Evolutionary conservation across 1,140 invertebrate species (phyloP), one percentile per base, ranked within the genome.

Genomic region (Aphidius gifuensis): DNA sequence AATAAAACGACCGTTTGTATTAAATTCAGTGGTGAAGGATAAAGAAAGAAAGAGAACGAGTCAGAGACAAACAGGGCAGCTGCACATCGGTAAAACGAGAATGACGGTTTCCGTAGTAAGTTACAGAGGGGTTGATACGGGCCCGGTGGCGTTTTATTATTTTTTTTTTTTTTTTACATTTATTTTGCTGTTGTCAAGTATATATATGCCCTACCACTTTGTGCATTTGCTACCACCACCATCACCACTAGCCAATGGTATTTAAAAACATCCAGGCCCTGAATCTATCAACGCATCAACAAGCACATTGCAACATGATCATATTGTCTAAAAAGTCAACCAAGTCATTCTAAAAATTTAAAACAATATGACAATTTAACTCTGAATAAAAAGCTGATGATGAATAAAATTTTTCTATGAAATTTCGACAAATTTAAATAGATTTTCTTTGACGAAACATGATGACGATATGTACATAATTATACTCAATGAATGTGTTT

Each of bases 141-240:
- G 69, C 69, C 70, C 66, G 69, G 65, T 74, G 72, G 71, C 59
- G 55, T 59, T 54, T 47, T 16, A 16, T 32, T 32, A 32, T 32
- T 32, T 32, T 32, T 3, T 32, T 32, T 32, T 3, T 32, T 32
- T 32, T 16, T 16, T 16, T 16, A 16, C 16, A 16, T 16, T 32
- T 32, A 32, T 32, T 32, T 32, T 32, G 23, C 23, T 32, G 23
- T 32, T 32, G 23, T 32, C 23, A 32, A 32, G 23, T 32, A 32
- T 32, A 32, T 32, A 32, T 32, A 32, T 32, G 4, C 42, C 43
- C 42, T 54, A 40, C 23, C 56, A 9, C 44, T 9, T 6, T 32
- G 4, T 39, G n/a, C n/a, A 45, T 23, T 39, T 23, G 21, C 47
- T 43, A 32, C 45, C 49, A 39, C 39, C 55, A 47, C 61, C 40